Evolutionary conservation across 2,113 vertebrate genomes (phyloP).

Genomic region (Pycnonotus jocosus): DNA sequence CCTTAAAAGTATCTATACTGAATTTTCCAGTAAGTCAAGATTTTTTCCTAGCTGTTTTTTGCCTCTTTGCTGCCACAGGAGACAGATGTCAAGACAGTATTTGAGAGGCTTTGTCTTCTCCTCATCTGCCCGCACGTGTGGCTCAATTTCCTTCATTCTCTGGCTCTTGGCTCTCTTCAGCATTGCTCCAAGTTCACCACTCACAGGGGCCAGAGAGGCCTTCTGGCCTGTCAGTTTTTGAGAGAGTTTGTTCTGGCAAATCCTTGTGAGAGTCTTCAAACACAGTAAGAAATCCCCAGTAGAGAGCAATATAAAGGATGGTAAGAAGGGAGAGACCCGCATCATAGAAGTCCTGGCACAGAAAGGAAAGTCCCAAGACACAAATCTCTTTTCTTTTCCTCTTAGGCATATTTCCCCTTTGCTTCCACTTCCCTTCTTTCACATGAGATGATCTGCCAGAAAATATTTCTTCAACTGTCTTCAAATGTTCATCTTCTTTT

Average conservation of each 20-base stretch:
- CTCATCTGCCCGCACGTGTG: not conserved
- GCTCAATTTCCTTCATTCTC: not conserved
- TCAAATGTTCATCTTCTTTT: slow-evolving; percentile 38
- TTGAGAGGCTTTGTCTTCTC: slow-evolving; percentile 9
- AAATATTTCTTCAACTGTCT: slow-evolving; percentile 43
- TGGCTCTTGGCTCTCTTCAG: not conserved
- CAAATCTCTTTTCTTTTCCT: slow-evolving; percentile 1
- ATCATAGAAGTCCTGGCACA: not conserved
- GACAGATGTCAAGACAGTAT: not conserved
- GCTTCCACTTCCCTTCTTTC: slow-evolving; percentile 30
- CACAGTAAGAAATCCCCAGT: not conserved
- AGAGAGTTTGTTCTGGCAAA: slow-evolving; percentile 7
- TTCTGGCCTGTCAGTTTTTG: slow-evolving; percentile 34
- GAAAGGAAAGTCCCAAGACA: slow-evolving; percentile 31
- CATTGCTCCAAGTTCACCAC: not conserved
- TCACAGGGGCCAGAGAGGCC: not conserved
- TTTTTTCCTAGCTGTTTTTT: not conserved
- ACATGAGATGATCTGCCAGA: slow-evolving; percentile 22
- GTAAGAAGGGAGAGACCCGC: slow-evolving; percentile 6
- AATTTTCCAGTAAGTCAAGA: not conserved
- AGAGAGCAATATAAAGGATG: not conserved
- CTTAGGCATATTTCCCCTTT: not conserved
- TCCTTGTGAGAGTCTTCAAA: slow-evolving; percentile 26
- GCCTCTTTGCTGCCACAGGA: not conserved
- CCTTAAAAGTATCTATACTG: not conserved